These are phyloP conservation scores for Trichacis sp. DNA, from an alignment of 2,888 invertebrate genomes.

Conservation along the genomic window DNA sequence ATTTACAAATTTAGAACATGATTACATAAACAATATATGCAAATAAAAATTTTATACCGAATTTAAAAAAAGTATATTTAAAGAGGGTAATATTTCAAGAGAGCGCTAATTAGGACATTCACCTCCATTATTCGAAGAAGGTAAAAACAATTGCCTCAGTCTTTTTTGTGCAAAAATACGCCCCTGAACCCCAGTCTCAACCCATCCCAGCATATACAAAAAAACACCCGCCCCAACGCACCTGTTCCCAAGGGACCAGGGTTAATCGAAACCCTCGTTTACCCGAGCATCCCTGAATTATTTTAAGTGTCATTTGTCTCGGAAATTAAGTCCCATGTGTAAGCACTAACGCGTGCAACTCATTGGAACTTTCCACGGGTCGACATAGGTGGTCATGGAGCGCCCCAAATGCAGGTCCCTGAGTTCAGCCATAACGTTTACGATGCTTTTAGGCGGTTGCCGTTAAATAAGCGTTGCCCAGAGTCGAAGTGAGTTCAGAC, in stretches of 20 bases:
- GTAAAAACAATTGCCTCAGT: no score
- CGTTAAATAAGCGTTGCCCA: constrained; percentile 46
- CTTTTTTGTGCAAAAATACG: no score
- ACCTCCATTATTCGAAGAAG: no score
- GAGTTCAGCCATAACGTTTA: constrained; percentile 48
- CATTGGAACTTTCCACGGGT: constrained; percentile 27
- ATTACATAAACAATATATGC: no score
- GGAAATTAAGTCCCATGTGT: constrained; percentile 43
- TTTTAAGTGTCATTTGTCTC: constrained; percentile 36
- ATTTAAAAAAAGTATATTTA: no score
- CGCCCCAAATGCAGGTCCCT: constrained; percentile 37
- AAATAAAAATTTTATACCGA: no score
- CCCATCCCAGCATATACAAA: no score
- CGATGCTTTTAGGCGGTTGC: constrained; percentile 50
- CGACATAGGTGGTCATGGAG: constrained; percentile 28
- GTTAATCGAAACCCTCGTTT: constrained; percentile 38
- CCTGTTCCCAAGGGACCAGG: constrained; percentile 17
- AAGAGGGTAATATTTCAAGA: no score
- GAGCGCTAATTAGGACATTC: no score
- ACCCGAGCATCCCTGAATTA: constrained; percentile 37
- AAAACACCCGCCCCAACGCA: no score
- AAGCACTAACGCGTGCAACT: constrained; percentile 32
- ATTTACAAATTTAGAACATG: no score
- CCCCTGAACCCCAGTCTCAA: no score
- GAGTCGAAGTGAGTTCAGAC: constrained; percentile 30